A percentile compares a stretch with the other conserved stretches of the same genome.
phyloP scores from a whole-genome alignment of 2,113 vertebrate species.

The Elephantulus edwardii region DNA sequence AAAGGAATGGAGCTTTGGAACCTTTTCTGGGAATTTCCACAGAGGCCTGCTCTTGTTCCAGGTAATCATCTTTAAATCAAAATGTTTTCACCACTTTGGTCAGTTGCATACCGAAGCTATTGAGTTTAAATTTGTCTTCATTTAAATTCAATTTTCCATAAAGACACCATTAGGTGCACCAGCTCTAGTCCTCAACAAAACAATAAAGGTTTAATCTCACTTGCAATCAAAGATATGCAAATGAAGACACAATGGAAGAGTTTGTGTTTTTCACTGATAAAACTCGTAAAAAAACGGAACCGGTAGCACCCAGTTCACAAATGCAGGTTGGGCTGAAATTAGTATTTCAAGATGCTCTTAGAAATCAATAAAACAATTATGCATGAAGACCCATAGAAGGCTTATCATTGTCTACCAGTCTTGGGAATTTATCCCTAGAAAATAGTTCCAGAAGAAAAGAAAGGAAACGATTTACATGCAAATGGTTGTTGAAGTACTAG shows the following conservation, averaged over 20 bases:
- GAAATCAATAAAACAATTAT: conserved; percentile 48
- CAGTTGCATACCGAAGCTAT: neutral
- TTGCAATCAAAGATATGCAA: conserved; percentile 28
- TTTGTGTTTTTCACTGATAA: conserved; percentile 25
- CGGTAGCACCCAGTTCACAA: neutral
- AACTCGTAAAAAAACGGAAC: conserved; percentile 43
- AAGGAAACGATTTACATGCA: neutral
- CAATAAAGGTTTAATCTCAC: neutral
- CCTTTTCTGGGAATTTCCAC: conserved; percentile 45
- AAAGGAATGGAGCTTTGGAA: conserved; percentile 53
- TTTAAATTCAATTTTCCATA: conserved; percentile 36
- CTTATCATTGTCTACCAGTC: neutral
- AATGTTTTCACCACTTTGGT: neutral
- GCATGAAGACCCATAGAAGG: neutral
- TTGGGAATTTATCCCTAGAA: conserved; percentile 9
- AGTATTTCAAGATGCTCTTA: conserved; percentile 55
- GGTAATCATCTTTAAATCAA: conserved; percentile 41
- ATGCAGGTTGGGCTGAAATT: conserved; percentile 4
- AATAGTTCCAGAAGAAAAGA: neutral
- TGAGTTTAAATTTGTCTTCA: conserved; percentile 8
- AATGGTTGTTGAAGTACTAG: neutral
- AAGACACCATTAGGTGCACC: neutral
- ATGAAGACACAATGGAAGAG: neutral
- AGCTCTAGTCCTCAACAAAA: conserved; percentile 16
- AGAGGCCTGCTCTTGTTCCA: conserved; percentile 32